A percentile compares a stretch with the other conserved stretches of the same genome.
Evolutionary conservation across 2,113 vertebrate species (phyloP).

Genomic region (Melanerpes formicivorus): DNA sequence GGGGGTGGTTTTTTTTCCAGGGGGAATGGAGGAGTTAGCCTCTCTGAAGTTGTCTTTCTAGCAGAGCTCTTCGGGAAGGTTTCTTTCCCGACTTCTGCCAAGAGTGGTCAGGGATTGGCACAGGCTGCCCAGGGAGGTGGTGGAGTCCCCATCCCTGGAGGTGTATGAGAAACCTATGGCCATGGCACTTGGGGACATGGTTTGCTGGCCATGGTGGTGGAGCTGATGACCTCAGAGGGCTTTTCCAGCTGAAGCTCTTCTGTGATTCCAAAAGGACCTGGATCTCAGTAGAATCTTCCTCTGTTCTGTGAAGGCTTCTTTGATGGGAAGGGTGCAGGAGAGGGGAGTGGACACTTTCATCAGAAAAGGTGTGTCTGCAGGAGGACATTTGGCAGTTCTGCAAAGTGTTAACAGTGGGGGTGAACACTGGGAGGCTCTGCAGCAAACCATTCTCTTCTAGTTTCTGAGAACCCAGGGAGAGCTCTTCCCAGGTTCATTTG

Average conservation of each 20-base stretch:
- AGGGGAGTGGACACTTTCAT: neutral
- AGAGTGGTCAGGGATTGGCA: too few species aligned
- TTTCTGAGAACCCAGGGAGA: slow-evolving; percentile 37
- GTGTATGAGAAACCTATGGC: too few species aligned
- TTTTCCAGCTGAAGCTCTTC: too few species aligned
- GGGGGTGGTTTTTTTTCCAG: too few species aligned
- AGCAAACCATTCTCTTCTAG: neutral
- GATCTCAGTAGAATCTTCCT: neutral
- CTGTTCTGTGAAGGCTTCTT: neutral
- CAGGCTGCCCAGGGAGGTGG: too few species aligned
- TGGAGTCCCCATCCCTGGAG: too few species aligned
- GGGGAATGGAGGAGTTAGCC: neutral
- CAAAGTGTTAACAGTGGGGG: neutral
- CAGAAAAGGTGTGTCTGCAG: neutral
- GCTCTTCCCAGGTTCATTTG: neutral
- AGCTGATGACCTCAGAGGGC: too few species aligned
- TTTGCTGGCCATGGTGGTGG: too few species aligned
- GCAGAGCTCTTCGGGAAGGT: rapidly evolving
- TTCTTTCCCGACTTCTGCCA: neutral
- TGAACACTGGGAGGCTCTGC: neutral
- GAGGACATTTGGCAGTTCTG: neutral
- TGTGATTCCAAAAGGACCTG: neutral
- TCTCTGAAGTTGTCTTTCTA: neutral
- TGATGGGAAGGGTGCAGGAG: neutral
- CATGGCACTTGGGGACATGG: too few species aligned